phyloP scores from a whole-genome alignment of 2,888 invertebrate genomes.

The Sphecodes monilicornis region DNA sequence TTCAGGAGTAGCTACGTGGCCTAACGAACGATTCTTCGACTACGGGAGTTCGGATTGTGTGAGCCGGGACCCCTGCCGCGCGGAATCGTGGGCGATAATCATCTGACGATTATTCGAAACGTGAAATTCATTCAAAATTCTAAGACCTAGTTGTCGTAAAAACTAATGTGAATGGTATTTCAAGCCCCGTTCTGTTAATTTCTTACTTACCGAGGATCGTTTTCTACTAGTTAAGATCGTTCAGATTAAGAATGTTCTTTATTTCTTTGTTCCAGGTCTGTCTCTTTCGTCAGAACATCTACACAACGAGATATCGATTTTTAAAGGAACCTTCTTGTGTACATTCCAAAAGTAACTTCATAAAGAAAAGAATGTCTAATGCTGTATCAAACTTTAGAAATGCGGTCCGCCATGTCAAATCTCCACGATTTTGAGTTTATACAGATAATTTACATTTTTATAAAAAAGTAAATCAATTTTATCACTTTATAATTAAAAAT shows the following conservation, averaged over 20 bases:
- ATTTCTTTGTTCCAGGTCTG: not conserved
- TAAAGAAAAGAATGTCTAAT: not conserved
- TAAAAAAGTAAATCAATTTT: not conserved
- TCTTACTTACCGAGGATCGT: not conserved
- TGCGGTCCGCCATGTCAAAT: no score
- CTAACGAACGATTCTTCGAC: constrained; percentile 7
- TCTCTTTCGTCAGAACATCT: not conserved
- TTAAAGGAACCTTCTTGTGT: not conserved
- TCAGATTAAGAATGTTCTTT: not conserved
- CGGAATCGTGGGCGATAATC: constrained; percentile 12
- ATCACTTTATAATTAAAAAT: no score
- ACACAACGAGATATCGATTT: not conserved
- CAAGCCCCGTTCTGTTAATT: not conserved
- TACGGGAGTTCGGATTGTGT: not conserved
- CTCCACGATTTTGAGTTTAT: no score
- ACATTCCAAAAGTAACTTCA: not conserved
- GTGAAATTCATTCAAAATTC: not conserved
- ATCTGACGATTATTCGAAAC: constrained; percentile 4
- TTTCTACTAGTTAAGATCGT: not conserved
- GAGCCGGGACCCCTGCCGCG: constrained; percentile 2
- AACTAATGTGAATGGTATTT: not conserved
- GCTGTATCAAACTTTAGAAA: no score
- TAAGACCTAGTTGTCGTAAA: not conserved
- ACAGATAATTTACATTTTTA: no score
- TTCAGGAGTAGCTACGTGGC: not conserved